phyloP scores from a whole-genome alignment of 2,888 invertebrate species.

The Dusona sp. region DNA sequence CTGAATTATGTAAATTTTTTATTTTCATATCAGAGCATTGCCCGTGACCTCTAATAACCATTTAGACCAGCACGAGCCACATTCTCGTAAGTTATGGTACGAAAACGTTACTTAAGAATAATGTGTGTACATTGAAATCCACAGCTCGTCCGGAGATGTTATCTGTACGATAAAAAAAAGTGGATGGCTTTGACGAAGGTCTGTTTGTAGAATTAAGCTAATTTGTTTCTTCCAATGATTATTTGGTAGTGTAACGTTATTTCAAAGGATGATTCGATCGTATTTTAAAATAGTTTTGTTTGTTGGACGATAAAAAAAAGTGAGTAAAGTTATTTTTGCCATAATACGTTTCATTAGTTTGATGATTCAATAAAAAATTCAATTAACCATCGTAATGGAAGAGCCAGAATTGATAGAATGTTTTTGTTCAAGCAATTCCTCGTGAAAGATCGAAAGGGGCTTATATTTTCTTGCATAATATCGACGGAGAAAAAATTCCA shows the following conservation, averaged over 20 bases:
- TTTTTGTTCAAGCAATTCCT: neutral
- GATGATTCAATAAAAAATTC: neutral
- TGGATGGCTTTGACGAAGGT: neutral
- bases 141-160: neutral
- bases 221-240: neutral
- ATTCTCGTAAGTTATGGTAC: slow-evolving; percentile 1
- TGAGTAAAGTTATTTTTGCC: neutral
- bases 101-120: neutral
- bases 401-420: too few relatives aligned
- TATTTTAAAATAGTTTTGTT: neutral
- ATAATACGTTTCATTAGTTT: neutral
- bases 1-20: too few relatives aligned
- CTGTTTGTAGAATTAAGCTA: neutral
- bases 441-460: neutral
- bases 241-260: too few relatives aligned
- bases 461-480: neutral
- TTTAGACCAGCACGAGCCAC: neutral
- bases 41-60: neutral
- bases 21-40: neutral
- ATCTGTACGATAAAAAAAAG: neutral
- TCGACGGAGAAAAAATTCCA: neutral
- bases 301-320: neutral
- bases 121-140: slow-evolving; percentile 10
- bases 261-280: neutral
- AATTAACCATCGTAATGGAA: neutral